Conservation (phyloP, 2,888 invertebrate genomes). For the Drosophila koepferae region DNA sequence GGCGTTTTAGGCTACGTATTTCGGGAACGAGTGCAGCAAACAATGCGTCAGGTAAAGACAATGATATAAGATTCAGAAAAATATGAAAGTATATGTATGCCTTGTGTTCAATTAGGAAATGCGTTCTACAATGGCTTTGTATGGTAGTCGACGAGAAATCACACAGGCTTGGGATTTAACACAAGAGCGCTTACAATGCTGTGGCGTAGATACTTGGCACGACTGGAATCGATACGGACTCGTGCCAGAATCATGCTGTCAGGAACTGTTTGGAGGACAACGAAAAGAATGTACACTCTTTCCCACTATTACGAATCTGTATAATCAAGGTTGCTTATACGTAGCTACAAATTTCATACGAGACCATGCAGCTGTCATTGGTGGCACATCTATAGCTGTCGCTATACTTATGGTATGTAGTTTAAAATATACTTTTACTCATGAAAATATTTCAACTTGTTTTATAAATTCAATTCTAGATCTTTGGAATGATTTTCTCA, state of each 20-base stretch:
- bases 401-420: constrained; percentile 92
- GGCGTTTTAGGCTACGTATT: constrained; percentile 96
- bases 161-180: constrained; percentile 95
- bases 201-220: constrained; percentile 91
- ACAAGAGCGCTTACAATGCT: constrained; percentile 93
- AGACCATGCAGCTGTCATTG: constrained; percentile 92
- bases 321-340: constrained; percentile 91
- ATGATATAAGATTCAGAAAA: not conserved
- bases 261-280: constrained; percentile 87
- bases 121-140: constrained; percentile 90
- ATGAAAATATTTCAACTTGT: not conserved
- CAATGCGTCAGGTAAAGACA: constrained; percentile 87
- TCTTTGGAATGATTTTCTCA: constrained; percentile 93
- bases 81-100: not conserved
- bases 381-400: constrained; percentile 92
- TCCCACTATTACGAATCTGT: constrained; percentile 84
- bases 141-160: constrained; percentile 89
- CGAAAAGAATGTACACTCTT: constrained; percentile 83
- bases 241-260: constrained; percentile 92
- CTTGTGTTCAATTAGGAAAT: constrained; percentile 86
- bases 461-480: constrained; percentile 86
- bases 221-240: constrained; percentile 91
- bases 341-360: constrained; percentile 90
- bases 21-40: constrained; percentile 91
- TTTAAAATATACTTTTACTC: not conserved